These are phyloP conservation scores for Gorilla gorilla DNA, from an alignment of 2,113 vertebrate genomes.

Conservation along the genomic window DNA sequence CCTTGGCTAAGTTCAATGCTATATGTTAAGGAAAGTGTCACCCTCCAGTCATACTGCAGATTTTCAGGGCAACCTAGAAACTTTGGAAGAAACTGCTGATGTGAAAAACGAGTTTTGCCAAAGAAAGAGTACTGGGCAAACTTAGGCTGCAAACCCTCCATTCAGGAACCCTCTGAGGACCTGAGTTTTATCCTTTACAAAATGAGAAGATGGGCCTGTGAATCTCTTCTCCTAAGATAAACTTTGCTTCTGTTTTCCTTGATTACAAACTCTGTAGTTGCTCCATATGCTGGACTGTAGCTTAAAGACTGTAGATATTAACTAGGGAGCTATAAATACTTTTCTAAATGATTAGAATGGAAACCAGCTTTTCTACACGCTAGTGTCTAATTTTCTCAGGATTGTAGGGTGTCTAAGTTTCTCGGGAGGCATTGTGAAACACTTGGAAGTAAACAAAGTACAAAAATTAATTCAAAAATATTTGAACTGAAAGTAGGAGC, in stretches of 20 bases:
- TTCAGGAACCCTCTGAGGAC: background rate
- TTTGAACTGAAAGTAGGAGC: constrained; percentile 12
- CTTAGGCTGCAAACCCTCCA: background rate
- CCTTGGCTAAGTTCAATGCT: constrained; percentile 48
- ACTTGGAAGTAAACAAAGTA: background rate
- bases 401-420: background rate
- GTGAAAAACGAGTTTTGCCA: constrained; percentile 28
- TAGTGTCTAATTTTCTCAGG: background rate
- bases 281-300: background rate
- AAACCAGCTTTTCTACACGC: background rate
- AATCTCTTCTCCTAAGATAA: background rate
- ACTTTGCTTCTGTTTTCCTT: background rate
- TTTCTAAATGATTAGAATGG: background rate
- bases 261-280: background rate
- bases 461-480: constrained; percentile 11
- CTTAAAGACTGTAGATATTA: background rate
- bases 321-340: background rate
- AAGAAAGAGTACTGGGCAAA: background rate
- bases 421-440: background rate
- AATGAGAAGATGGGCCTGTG: background rate
- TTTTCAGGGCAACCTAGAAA: constrained; percentile 8
- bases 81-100: background rate
- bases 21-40: constrained; percentile 68
- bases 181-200: constrained; percentile 12
- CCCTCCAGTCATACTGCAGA: background rate